Conservation (phyloP, 2,888 invertebrate species). For the Scaeva pyrastri region DNA sequence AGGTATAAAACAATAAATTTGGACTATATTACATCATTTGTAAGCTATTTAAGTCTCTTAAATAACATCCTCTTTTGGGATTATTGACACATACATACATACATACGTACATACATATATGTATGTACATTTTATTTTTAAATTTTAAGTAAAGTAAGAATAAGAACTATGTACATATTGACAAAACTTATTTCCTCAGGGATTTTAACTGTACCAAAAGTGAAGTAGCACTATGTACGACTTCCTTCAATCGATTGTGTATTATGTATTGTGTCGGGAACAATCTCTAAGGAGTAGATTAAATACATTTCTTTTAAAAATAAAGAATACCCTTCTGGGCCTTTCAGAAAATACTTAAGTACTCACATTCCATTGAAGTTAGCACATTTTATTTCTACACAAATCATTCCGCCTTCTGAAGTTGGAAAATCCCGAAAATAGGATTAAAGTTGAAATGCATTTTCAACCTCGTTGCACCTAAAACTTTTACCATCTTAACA, state of each 20-base stretch:
- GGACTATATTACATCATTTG: neutral
- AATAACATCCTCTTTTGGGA: neutral
- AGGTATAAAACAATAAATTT: no score
- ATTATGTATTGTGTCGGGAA: neutral
- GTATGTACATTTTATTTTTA: no score
- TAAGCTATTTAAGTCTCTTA: neutral
- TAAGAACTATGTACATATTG: no score
- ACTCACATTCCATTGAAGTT: conserved; percentile 51
- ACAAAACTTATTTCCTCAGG: no score
- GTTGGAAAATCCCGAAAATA: conserved; percentile 46
- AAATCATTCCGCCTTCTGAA: conserved; percentile 43
- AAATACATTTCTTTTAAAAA: neutral
- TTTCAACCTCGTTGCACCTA: neutral
- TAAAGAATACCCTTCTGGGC: conserved; percentile 42
- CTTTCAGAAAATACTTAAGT: conserved; percentile 7
- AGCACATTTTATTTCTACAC: conserved; percentile 49
- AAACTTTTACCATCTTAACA: conserved; percentile 19
- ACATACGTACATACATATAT: no score
- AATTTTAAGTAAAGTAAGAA: no score
- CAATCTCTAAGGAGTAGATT: neutral
- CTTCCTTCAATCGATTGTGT: neutral
- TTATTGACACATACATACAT: neutral
- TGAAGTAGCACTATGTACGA: neutral
- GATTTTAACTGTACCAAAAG: no score
- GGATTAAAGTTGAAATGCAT: conserved; percentile 63